A percentile compares a stretch with the other conserved stretches of the same genome.
These are phyloP conservation scores for Alloplasta piceator DNA, from an alignment of 2,888 invertebrate species.

Conservation along the genomic window DNA sequence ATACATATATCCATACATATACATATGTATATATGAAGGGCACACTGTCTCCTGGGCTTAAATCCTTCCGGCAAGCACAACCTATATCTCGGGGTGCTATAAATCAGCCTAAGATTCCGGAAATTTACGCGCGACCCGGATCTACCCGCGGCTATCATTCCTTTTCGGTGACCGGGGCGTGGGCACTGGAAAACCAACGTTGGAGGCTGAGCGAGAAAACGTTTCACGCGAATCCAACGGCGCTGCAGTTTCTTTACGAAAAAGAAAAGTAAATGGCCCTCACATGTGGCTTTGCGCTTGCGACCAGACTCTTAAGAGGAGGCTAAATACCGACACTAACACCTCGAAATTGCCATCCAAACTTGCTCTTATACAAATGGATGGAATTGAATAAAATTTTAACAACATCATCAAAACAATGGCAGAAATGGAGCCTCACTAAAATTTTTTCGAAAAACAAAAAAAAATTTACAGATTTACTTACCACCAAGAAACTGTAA, in stretches of 20 bases:
- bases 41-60: slow-evolving; percentile 60
- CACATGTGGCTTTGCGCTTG: slow-evolving; percentile 2
- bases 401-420: no score
- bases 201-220: slow-evolving; percentile 25
- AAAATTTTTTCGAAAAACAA: no score
- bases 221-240: slow-evolving; percentile 5
- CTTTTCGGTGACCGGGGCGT: slow-evolving; percentile 63
- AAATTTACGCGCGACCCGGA: slow-evolving; percentile 80
- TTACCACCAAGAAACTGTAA: no score
- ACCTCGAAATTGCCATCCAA: no score
- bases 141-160: slow-evolving; percentile 74
- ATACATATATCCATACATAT: no score
- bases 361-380: no score
- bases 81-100: slow-evolving; percentile 76
- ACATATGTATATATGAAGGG: background rate
- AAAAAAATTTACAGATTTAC: no score
- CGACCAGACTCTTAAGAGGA: no score
- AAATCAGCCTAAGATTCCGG: slow-evolving; percentile 79
- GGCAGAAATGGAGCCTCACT: no score
- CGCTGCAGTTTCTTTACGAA: slow-evolving; percentile 20
- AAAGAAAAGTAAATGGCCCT: slow-evolving; percentile 14
- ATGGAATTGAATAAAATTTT: no score
- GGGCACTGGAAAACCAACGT: slow-evolving; percentile 50
- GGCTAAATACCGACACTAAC: no score
- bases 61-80: slow-evolving; percentile 73